Evolutionary conservation across 2,797 vertebrate species (phyloP), one percentile per base, ranked within the genome.

Genomic region (Hafferia zeledoni): DNA sequence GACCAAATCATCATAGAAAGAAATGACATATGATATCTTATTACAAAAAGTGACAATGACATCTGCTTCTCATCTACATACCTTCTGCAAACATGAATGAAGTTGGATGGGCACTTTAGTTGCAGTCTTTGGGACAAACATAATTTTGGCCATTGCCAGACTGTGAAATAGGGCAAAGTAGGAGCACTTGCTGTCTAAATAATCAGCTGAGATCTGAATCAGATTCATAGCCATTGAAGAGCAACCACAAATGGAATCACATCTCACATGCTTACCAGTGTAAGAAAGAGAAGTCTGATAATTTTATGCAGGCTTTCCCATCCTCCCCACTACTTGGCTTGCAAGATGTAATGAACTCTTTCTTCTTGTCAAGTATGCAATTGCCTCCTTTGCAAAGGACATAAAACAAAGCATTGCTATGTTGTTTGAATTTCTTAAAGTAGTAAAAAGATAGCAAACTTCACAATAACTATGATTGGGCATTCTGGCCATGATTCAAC

Each of bases 381-480:
- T 70, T 88, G 84, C 89, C 59, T 95, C 61, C 72, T 89, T 94
- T 91, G 64, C 79, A 72, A 91, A 76, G 28, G 37, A 92, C 78
- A 88, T 89, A 82, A 95, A 95, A 95, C 92, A 95, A 95, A 90
- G 79, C 89, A 78, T 83, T 94, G 72, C 57, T 91, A 89, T 69
- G 59, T 83, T 88, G 60, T 92, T 95, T 95, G 93, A 95, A 94
- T 82, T 85, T 70, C 78, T 85, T 83, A 63, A 90, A 94, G 84
- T 41, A 94, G 84, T 92, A 93, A 96, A 94, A 95, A 95, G 96
- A 95, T 92, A 94, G 72, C 55, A 89, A 90, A 87, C 79, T 78
- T 81, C 87, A 83, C 82, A 95, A 91, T 83, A 92, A 59, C 57
- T 78, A 69, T 86, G 47, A 74, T 25, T 96, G 92, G 87, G 60